Evolutionary conservation across 2,113 vertebrate species (phyloP).

Genomic region (Mungos mungo): DNA sequence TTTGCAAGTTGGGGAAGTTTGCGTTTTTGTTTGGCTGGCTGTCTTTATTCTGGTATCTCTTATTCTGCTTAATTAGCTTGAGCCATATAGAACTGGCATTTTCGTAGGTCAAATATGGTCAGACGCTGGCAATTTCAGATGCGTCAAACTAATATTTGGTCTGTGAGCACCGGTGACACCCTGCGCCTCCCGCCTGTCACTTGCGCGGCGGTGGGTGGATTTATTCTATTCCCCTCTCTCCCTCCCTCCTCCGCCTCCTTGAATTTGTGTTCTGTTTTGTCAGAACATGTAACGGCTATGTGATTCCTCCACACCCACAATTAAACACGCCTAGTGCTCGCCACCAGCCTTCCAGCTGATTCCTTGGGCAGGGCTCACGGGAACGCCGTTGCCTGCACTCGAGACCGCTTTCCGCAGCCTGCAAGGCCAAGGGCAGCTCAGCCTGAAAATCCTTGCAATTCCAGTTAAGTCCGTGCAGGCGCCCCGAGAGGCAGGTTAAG

Average conservation of each 20-base stretch:
- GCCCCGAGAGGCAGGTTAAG: constrained; percentile 40
- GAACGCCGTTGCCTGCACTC: background rate
- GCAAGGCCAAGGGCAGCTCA: background rate
- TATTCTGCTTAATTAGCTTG: background rate
- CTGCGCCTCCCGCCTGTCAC: background rate
- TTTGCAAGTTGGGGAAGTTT: background rate
- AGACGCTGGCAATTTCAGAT: background rate
- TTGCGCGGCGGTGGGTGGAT: background rate
- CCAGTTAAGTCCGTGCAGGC: constrained; percentile 44
- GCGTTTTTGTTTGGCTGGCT: background rate
- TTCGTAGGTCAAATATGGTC: background rate
- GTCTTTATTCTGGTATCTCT: background rate
- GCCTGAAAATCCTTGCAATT: constrained; percentile 6
- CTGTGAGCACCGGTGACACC: background rate
- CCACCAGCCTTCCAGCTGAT: background rate
- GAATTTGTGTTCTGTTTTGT: background rate
- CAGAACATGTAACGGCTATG: background rate
- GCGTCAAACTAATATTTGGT: background rate
- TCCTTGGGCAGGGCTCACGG: background rate
- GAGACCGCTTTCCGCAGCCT: background rate
- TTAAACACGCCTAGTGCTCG: background rate
- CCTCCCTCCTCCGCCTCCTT: background rate
- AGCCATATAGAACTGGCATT: background rate
- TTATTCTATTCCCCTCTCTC: background rate
- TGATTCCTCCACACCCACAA: background rate